Evolutionary conservation across 2,113 vertebrate species (phyloP), one percentile per base, ranked within the genome.

Genomic region (Brachyhypopomus occidentalis): DNA sequence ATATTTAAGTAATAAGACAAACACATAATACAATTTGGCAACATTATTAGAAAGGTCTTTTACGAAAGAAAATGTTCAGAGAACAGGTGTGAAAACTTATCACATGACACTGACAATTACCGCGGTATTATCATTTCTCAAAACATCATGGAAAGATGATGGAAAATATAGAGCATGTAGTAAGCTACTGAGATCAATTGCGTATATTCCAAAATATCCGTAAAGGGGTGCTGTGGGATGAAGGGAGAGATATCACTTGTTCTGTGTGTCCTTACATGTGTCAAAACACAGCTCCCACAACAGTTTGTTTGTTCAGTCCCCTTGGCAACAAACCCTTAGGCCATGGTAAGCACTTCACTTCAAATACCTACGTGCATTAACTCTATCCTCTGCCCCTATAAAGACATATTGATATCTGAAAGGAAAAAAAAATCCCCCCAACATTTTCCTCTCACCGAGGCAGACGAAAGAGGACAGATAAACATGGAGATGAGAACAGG

Each of bases 281-380:
- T 89, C 90, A 91, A 89, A 91, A 87, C 90, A 91, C 82, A 87
- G 87, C 84, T 84, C 90, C 90, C 90, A 92, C 91, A 90, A 90
- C 90, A 92, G 90, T 93, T 92, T 94, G 93, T 94, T 94, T 94
- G 91, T 89, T 91, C 89, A 90, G 89, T 94, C 90, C 92, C 93
- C 94, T 90, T 94, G 92, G 92, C 90, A 94, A 94, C 94, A 92
- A 92, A 88, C 89, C 93, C 92, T 92, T 85, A 92, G 94, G 94
- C 94, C 93, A 92, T 90, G 89, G 88, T 88, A n/a, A 87, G 89
- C 89, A 79, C 88, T 88, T 90, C 87, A 90, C 90, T 88, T 88
- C 84, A 78, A 88, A 86, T 88, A 84, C 88, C 91, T 90, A 87
- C 80, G 82, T 88, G 90, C 73, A 80, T 85, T 88, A 89, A 88